phyloP scores from a whole-genome alignment of 2,888 invertebrate genomes.

The Salpingus planirostris region DNA sequence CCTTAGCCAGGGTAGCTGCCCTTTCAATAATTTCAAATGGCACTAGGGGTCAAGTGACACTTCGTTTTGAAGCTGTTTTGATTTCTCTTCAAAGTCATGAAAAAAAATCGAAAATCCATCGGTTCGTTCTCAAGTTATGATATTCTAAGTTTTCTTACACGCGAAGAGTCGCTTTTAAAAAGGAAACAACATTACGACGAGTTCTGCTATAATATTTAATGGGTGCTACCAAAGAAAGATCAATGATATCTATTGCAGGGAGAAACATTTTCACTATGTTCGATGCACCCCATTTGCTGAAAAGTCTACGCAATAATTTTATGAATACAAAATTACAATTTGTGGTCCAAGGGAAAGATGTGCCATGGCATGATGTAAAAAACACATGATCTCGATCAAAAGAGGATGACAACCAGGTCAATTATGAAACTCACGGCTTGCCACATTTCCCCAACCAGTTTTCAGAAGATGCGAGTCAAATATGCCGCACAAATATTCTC shows the following conservation, averaged over 20 bases:
- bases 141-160: too few species aligned
- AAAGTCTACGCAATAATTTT: slow-evolving; percentile 8
- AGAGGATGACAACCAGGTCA: slow-evolving; percentile 2
- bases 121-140: too few species aligned
- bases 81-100: too few species aligned
- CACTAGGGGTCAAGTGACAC: too few species aligned
- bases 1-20: too few species aligned
- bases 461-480: slow-evolving; percentile 3
- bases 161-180: too few species aligned
- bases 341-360: slow-evolving; percentile 3
- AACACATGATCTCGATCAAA: slow-evolving; percentile 1
- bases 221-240: slow-evolving; percentile 1
- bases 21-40: too few species aligned
- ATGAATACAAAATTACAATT: slow-evolving; percentile 6
- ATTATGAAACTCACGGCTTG: slow-evolving; percentile 2
- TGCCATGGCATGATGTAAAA: slow-evolving; percentile 4
- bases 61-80: too few species aligned
- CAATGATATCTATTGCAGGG: not conserved
- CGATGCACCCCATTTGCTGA: slow-evolving; percentile 1
- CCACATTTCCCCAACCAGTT: slow-evolving; percentile 1
- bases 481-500: slow-evolving; percentile 13
- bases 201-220: too few species aligned
- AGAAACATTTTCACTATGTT: slow-evolving; percentile 1
- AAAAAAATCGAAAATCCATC: too few species aligned
- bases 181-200: too few species aligned